Evolutionary conservation across 2,797 vertebrate species (phyloP).

Genomic region (Syngnathus acus): DNA sequence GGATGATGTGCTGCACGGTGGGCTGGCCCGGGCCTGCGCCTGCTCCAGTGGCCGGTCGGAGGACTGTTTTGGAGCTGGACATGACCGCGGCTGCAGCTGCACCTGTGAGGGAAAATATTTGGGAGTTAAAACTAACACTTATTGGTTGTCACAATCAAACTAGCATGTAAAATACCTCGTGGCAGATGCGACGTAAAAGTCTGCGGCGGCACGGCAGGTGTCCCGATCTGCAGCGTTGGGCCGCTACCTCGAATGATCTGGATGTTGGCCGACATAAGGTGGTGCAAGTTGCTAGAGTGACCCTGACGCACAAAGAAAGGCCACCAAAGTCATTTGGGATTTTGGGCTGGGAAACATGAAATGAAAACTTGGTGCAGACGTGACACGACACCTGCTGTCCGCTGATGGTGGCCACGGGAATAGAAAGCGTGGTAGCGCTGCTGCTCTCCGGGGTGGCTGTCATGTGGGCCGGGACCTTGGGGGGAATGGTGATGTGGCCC

Average conservation of each 20-base stretch:
- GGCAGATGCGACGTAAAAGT: conserved; percentile 86
- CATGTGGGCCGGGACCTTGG: conserved; percentile 90
- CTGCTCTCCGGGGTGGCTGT: conserved; percentile 91
- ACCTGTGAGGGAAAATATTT: conserved; percentile 59
- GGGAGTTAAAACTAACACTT: not conserved
- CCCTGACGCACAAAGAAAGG: conserved; percentile 68
- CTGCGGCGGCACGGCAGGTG: conserved; percentile 66
- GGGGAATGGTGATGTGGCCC: conserved; percentile 75
- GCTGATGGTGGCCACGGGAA: conserved; percentile 97
- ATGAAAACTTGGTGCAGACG: not conserved
- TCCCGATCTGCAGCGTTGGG: conserved; percentile 84
- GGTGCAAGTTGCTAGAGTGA: conserved; percentile 87
- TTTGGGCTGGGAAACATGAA: not conserved
- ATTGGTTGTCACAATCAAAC: not conserved
- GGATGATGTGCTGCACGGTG: conserved; percentile 90
- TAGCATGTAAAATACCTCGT: conserved; percentile 70
- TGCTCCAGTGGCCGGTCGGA: conserved; percentile 86
- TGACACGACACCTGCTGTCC: conserved; percentile 83
- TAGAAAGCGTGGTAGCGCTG: conserved; percentile 84
- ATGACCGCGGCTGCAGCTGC: conserved; percentile 96
- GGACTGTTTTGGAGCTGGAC: conserved; percentile 93
- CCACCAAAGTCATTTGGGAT: not conserved
- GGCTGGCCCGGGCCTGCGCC: conserved; percentile 80
- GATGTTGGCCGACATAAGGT: conserved; percentile 90
- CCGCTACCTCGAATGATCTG: conserved; percentile 89